Evolutionary conservation across 2,113 vertebrate genomes (phyloP), one percentile per base, ranked within the genome.

Genomic region (Peromyscus leucopus): DNA sequence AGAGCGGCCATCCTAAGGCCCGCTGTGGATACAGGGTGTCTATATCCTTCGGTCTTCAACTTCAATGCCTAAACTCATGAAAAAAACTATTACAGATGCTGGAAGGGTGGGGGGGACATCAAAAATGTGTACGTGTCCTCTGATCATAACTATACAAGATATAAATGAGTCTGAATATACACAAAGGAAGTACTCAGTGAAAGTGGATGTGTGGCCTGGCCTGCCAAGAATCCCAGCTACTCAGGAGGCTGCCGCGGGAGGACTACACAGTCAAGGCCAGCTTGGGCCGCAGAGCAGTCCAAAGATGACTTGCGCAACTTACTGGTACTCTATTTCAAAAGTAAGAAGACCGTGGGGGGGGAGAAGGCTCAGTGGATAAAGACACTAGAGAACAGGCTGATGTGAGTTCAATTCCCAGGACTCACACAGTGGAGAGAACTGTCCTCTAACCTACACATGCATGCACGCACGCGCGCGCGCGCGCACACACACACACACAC

Each of bases 171-270:
- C 67, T 75, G 42, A 65, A 91, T 93, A 84, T 75, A 36, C 11
- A 78, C 76, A 84, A 93, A 88, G 83, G 31, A 80, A 91, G 92
- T 48, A 19, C 48, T 78, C 92, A n/a, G 88, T 74, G 36, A 69
- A 96, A 93, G 89, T 6, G 63, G 31, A 55, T 55, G n/a, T 42
- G 36, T 19, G 36, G 51, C 15, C 69, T 28, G n/a, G 55, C 24
- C 51, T 75, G 24, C 42, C 33, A 26, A 5, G 31, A 46, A 74
- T 42, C n/a, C 33, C 69, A 74, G 16, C 71, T 74, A 89, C 69
- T 74, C 36, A 59, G 67, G 87, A 21, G 13, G 51, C 48, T 21
- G n/a, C 42, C 16, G n/a, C 36, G 59, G 87, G 16, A 57, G n/a
- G 87, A 31, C 42, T 31, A 22, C 36, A 39, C 42, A 61, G 16